phyloP scores from a whole-genome alignment of 1,140 invertebrate species.

The Bombus consobrinus region DNA sequence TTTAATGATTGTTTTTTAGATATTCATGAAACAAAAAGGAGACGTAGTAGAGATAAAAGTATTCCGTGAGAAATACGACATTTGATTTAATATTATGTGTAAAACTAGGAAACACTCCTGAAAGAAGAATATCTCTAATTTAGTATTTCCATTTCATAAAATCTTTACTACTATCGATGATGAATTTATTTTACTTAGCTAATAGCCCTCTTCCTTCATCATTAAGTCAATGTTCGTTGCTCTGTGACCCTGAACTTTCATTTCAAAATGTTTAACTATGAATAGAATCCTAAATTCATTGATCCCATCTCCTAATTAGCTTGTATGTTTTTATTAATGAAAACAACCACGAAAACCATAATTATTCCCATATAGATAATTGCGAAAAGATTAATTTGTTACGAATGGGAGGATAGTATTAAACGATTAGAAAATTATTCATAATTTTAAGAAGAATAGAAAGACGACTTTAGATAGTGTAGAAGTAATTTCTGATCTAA shows the following conservation, averaged over 20 bases:
- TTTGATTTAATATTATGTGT: not conserved
- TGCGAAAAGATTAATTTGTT: too few species aligned
- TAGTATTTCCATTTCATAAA: not conserved
- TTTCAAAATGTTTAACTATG: not conserved
- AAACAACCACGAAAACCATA: not conserved
- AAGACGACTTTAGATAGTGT: too few species aligned
- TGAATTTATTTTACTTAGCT: not conserved
- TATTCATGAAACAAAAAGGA: not conserved
- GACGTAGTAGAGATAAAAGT: fast-evolving
- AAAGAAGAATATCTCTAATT: too few species aligned
- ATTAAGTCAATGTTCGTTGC: not conserved
- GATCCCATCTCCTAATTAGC: not conserved
- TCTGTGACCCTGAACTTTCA: not conserved
- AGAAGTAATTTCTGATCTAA: too few species aligned
- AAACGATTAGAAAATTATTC: too few species aligned
- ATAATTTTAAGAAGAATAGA: too few species aligned
- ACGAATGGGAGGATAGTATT: too few species aligned
- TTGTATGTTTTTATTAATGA: not conserved
- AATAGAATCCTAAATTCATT: not conserved
- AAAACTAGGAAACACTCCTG: too few species aligned
- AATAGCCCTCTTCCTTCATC: not conserved
- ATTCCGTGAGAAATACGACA: not conserved
- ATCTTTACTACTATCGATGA: not conserved
- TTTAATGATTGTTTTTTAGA: not conserved
- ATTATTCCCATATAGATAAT: not conserved